These are phyloP conservation scores for Astropecten irregularis DNA, from an alignment of 53 echinoderm and acorn worm species.

Conservation along the genomic window DNA sequence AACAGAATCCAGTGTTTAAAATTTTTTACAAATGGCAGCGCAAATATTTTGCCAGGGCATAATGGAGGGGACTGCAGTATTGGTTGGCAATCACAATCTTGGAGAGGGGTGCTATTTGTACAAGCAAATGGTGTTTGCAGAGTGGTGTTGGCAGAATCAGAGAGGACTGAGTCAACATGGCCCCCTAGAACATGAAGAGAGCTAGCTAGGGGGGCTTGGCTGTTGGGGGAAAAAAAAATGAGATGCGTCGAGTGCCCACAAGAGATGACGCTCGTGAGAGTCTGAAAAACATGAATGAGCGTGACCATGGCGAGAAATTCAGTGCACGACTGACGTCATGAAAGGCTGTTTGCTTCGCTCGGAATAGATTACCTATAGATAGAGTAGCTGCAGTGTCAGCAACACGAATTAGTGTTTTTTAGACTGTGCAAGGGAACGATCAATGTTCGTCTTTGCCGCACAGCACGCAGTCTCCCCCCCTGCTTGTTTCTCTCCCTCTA, in stretches of 20 bases:
- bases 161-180: slow-evolving; percentile 56
- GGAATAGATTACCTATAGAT: slow-evolving; percentile 33
- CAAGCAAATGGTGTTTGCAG: slow-evolving; percentile 85
- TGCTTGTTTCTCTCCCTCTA: slow-evolving; percentile 33
- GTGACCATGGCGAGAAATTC: not conserved
- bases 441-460: slow-evolving; percentile 9
- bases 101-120: slow-evolving; percentile 62
- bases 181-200: not conserved
- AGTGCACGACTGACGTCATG: slow-evolving; percentile 12
- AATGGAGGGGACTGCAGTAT: slow-evolving; percentile 54
- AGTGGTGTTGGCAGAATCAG: slow-evolving; percentile 54
- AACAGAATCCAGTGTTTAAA: slow-evolving; percentile 47
- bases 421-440: not conserved
- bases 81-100: slow-evolving; percentile 59
- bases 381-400: slow-evolving; percentile 9
- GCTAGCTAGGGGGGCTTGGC: not conserved
- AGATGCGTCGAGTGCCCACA: not conserved
- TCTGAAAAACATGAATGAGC: not conserved
- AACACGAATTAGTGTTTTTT: slow-evolving; percentile 42
- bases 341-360: slow-evolving; percentile 23
- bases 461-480: not conserved
- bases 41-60: slow-evolving; percentile 67
- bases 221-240: not conserved
- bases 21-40: slow-evolving; percentile 71
- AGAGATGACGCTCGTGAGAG: not conserved